Base-by-base conservation (phyloP, 2,888 invertebrate species). In the Plemyria rubiginata region DNA sequence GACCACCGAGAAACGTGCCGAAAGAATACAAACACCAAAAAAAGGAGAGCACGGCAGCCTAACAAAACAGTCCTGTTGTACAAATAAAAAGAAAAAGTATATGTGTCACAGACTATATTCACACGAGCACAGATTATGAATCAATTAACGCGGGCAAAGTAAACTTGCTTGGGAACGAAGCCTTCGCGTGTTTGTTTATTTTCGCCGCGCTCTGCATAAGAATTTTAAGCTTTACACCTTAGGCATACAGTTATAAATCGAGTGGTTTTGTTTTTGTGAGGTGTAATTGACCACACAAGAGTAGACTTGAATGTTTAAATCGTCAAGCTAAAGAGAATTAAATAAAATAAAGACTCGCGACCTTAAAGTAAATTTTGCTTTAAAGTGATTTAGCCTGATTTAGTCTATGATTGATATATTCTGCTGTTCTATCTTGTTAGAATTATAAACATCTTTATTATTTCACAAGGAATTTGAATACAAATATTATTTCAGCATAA, bases 61-160 rank as follows among this genome's bases (percentile, higher is more conserved):
- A 88, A 87, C 81, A 88, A 73, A 88, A 88, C 86, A 88, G 77
- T 70, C 70, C 63, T 66, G 66, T 78, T 75, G 71, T 63, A 72
- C 72, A 79, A 80, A 80, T 67, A 79, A 50, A 55, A 67, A 36
- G 58, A 62, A 68, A 70, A 70, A 68, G 32, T 48, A 66, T 65
- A 73, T 69, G 60, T 65, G 58, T 67, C 52, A 55, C 55, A 45
- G 51, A 51, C 63, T 70, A 71, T 78, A 82, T 86, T 87, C 87
- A 86, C 87, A 85, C 86, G 81, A 78, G 76, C 76, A 81, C 81
- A 84, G 82, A 87, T 87, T 84, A 86, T 77, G 79, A 75, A 76
- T 80, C 86, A 89, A 89, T 89, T 88, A 89, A 84, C 88, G 83
- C 81, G 78, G 75, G 67, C 76, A 81, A 73, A 84, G 75, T 81